Base-by-base conservation (phyloP, 2,113 vertebrate species). In the Microcebus murinus region DNA sequence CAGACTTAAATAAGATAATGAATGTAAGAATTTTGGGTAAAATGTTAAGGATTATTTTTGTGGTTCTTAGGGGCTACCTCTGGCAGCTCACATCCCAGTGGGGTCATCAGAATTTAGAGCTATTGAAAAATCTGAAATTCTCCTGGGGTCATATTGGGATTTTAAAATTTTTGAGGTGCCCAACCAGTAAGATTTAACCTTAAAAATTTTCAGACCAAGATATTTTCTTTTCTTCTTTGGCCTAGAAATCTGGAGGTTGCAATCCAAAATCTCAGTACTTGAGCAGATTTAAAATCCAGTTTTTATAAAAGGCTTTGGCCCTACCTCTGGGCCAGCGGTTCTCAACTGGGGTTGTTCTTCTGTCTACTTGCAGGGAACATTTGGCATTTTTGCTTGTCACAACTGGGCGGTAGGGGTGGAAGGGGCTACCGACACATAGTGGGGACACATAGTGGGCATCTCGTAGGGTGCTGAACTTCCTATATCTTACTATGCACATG, bases 101-200 rank as follows among this genome's bases (percentile, higher is more conserved):
- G 55, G 25, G 52, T 92, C 76, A 83, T 85, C 20, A 71, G 82
- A 89, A 92, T 77, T 91, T 39, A 68, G 63, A 68, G 11, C 31
- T 59, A 52, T 57, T 39, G n/a, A 84, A 63, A 87, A 87, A 39
- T 89, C 48, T 76, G 48, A 95, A 89, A 79, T 89, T 93, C 50
- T 87, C 61, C 36, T 18, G 59, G 50, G 55, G 11, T 59, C 14
- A 65, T 39, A 50, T 71, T 90, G 67, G 21, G 76, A 61, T 88
- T 91, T 92, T 36, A 63, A 91, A 90, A 90, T 82, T 31, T 55
- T 55, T 18, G 34, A 74, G 48, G 12, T 48, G 52, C 63, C 42
- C 57, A 85, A 61, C 52, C 55, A 86, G 23, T 71, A 92, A 94
- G 67, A 73, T 17, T 84, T 83, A 94, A 92, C 36, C 8, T 87